Evolutionary conservation across 2,113 vertebrate species (phyloP), one percentile per base, ranked within the genome.

Genomic region (Enhydra lutris): DNA sequence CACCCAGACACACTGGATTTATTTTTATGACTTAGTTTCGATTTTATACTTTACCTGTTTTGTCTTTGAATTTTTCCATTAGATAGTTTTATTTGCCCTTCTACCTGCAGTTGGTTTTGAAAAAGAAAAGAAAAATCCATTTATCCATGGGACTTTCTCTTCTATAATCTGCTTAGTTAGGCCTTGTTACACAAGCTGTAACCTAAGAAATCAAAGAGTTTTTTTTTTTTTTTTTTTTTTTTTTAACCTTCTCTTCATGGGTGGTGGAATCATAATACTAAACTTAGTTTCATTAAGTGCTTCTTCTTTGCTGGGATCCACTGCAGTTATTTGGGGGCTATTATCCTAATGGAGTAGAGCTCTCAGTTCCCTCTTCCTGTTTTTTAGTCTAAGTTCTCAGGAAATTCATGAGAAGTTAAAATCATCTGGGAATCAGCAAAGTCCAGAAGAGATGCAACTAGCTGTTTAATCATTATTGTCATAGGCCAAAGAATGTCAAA

Each of bases 181-280:
- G 8, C 3, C 24, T 94, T 15, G 5, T 71, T 79, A 84, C 23
- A 39, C 4, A 78, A 95, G 7, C 4, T 45, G 9, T 61, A 36
- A 61, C 8, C 7, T 20, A 73, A 26, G 24, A 92, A 81, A 85
- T 52, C 3, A 61, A 71, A 91, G 7, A 17, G 20, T 2, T 6
- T 3, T 4, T 3, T 31, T 29, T 6, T 3, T 31, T 29, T 4
- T 3, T 24, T 29, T 6, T 3, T 24, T 29, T 6, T 3, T 31
- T 3, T 31, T 29, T 8, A 36, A 3, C 7, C 21, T 14, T 31
- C 6, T 50, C 10, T 1, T 57, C 4, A 15, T 42, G 4, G n/a
- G 34, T 76, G 26, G 17, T 73, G 3, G 1, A 59, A 55, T 50
- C 59, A 61, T 73, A 21, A 45, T 82, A 61, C 13, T 91, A 20